These are phyloP conservation scores for Drosophila mettleri DNA, from an alignment of 2,888 invertebrate genomes.

Conservation along the genomic window DNA sequence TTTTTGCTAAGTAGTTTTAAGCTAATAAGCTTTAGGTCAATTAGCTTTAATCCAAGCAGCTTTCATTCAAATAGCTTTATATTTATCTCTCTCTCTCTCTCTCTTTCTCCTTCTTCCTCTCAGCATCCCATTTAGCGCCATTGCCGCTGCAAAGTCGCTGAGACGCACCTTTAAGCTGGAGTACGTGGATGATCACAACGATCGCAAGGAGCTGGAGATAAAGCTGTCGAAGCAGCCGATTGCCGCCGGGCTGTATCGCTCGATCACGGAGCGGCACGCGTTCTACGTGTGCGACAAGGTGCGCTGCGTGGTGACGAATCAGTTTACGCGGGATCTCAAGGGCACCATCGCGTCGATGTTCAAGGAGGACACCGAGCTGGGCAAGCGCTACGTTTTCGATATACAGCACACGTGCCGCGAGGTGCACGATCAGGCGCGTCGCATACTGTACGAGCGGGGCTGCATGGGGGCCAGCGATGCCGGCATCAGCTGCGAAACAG, in stretches of 20 bases:
- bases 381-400: constrained; percentile 96
- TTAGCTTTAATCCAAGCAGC: too few species aligned
- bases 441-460: constrained; percentile 88
- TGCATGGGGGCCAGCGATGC: constrained; percentile 51
- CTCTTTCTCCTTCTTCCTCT: constrained; percentile 50
- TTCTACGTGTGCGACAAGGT: constrained; percentile 97
- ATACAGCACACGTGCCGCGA: constrained; percentile 94
- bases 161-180: constrained; percentile 91
- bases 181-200: constrained; percentile 89
- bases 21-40: too few species aligned
- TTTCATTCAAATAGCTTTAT: background rate
- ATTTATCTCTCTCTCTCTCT: background rate
- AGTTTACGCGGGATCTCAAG: constrained; percentile 94
- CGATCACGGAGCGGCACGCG: constrained; percentile 95
- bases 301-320: constrained; percentile 93
- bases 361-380: constrained; percentile 93
- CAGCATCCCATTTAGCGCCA: constrained; percentile 93
- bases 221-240: constrained; percentile 93
- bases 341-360: constrained; percentile 96
- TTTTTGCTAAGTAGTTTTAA: too few species aligned
- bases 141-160: constrained; percentile 91
- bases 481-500: constrained; percentile 20
- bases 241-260: constrained; percentile 93
- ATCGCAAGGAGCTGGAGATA: constrained; percentile 89
- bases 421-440: constrained; percentile 94